These are phyloP conservation scores for Telmatochromis brichardi DNA, from an alignment of 2,113 vertebrate species.

Conservation along the genomic window DNA sequence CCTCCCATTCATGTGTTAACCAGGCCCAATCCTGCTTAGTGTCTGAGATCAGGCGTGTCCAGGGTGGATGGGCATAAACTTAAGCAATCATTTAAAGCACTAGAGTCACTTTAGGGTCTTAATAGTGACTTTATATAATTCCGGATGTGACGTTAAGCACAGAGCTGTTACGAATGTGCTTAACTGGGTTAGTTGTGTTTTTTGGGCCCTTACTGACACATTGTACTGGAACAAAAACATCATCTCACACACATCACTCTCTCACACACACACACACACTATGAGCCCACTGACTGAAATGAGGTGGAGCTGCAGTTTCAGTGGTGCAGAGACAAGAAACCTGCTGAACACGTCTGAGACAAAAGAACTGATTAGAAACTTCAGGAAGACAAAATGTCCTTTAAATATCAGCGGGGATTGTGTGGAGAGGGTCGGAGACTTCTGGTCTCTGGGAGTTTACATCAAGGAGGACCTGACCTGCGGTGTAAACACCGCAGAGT, in stretches of 20 bases:
- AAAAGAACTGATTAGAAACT: background rate
- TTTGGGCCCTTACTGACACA: background rate
- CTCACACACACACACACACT: background rate
- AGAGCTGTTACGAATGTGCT: background rate
- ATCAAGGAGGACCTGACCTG: background rate
- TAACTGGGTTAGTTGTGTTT: background rate
- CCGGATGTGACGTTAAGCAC: background rate
- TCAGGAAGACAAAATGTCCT: background rate
- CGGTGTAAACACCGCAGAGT: background rate
- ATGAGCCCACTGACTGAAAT: background rate
- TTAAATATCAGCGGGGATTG: background rate
- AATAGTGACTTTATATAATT: background rate
- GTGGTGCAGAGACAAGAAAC: background rate
- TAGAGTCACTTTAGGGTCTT: background rate
- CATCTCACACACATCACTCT: background rate
- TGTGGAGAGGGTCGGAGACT: background rate
- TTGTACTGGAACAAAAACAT: background rate
- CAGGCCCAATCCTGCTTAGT: background rate
- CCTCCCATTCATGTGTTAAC: rapidly evolving
- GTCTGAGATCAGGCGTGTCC: background rate
- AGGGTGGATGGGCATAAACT: background rate
- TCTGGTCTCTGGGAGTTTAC: background rate
- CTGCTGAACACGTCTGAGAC: background rate
- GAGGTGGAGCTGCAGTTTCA: background rate
- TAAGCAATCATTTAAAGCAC: background rate